A percentile compares a stretch with the other conserved stretches of the same genome.
These are phyloP conservation scores for Pyrocoelia pectoralis DNA, from an alignment of 2,888 invertebrate genomes.

Conservation along the genomic window DNA sequence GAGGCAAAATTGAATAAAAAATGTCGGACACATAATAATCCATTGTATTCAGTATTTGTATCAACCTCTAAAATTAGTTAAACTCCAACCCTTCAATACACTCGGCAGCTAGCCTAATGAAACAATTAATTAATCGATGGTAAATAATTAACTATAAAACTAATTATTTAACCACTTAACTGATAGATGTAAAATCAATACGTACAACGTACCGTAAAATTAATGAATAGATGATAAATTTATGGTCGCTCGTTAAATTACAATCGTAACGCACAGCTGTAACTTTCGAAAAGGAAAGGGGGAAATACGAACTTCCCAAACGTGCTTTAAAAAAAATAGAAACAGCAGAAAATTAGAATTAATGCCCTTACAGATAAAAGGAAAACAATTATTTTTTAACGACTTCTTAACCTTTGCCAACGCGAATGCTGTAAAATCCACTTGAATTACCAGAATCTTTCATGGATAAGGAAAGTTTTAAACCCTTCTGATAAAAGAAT, in stretches of 20 bases:
- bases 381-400: constrained; percentile 8
- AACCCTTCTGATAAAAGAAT: neutral
- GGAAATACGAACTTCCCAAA: no score
- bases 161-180: constrained; percentile 29
- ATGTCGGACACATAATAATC: no score
- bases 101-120: neutral
- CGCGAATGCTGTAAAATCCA: neutral
- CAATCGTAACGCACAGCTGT: neutral
- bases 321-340: neutral
- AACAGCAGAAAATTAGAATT: neutral
- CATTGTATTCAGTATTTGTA: no score
- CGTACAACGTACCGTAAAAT: constrained; percentile 23
- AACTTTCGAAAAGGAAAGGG: no score
- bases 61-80: no score
- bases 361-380: neutral
- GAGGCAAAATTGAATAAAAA: no score
- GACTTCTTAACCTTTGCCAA: constrained; percentile 4
- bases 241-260: neutral
- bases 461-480: neutral
- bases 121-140: constrained; percentile 22
- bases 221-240: constrained; percentile 32
- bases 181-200: constrained; percentile 34
- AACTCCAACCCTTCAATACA: no score
- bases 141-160: constrained; percentile 32
- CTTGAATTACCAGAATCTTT: neutral